A percentile compares a stretch with the other conserved stretches of the same genome.
phyloP scores from a whole-genome alignment of 2,113 vertebrate genomes.

The Salminus brasiliensis region DNA sequence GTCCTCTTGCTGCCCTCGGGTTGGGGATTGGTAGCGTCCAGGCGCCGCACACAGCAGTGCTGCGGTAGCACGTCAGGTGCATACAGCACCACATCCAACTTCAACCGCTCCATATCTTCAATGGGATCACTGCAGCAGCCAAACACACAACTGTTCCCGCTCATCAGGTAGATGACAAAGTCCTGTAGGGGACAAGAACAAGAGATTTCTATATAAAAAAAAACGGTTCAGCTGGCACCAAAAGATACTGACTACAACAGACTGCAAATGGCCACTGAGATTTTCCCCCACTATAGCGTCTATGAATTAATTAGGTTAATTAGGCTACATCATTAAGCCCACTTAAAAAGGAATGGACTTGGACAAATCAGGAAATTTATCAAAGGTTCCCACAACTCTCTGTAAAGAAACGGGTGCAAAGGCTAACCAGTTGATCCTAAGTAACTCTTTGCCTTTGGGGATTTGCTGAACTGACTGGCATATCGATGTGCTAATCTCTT shows the following conservation, averaged over 20 bases:
- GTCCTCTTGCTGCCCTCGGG: conserved; percentile 56
- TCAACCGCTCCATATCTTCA: conserved; percentile 70
- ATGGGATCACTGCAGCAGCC: conserved; percentile 72
- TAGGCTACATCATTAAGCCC: no score
- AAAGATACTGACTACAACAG: neutral
- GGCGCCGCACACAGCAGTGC: conserved; percentile 74
- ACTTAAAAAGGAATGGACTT: no score
- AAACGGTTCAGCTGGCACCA: neutral
- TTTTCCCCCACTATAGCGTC: no score
- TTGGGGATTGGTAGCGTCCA: conserved; percentile 55
- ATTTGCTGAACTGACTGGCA: conserved; percentile 7
- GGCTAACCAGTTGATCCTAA: neutral
- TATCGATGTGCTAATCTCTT: neutral
- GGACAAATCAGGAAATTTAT: neutral
- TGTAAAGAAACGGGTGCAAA: neutral
- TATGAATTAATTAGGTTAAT: no score
- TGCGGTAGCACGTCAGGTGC: conserved; percentile 77
- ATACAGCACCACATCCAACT: conserved; percentile 76
- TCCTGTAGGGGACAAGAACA: conserved; percentile 65
- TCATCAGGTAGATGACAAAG: conserved; percentile 79
- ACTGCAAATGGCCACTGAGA: no score
- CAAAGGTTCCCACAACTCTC: neutral
- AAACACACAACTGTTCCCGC: conserved; percentile 71
- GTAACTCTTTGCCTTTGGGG: neutral
- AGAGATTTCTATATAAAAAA: neutral